phyloP scores from a whole-genome alignment of 1,140 invertebrate genomes.

The Rhynchophorus ferrugineus region DNA sequence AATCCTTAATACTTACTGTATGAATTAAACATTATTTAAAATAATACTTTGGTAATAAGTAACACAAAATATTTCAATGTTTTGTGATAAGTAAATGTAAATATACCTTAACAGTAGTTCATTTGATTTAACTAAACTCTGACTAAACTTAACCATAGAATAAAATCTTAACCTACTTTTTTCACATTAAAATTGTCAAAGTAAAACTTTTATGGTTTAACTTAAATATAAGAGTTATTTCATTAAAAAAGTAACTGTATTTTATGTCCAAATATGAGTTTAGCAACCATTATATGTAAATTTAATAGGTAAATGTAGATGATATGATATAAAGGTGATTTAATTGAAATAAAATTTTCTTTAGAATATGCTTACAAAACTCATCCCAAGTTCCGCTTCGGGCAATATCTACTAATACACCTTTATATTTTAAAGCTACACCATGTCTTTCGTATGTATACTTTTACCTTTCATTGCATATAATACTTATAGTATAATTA shows the following conservation, averaged over 20 bases:
- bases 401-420: conserved; percentile 7
- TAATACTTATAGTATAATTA: neutral
- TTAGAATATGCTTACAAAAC: conserved; percentile 7
- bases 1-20: too few relatives aligned
- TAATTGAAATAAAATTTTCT: neutral
- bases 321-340: neutral
- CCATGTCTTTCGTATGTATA: conserved; percentile 24
- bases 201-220: too few relatives aligned
- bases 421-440: conserved; percentile 16
- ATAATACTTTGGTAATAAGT: too few relatives aligned
- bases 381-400: neutral
- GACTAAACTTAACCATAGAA: neutral
- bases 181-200: too few relatives aligned
- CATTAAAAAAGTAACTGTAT: neutral
- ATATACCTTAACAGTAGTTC: too few relatives aligned
- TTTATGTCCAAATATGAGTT: neutral
- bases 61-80: too few relatives aligned
- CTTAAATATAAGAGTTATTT: neutral
- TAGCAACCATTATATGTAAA: neutral
- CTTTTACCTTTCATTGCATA: neutral
- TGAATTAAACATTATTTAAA: too few relatives aligned
- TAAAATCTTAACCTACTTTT: too few relatives aligned
- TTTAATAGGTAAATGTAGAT: neutral
- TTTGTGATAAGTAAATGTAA: too few relatives aligned
- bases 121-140: neutral